A percentile compares a stretch with the other conserved stretches of the same genome.
These are phyloP conservation scores for Drosophila kanekoi DNA, from an alignment of 2,888 invertebrate genomes.

Conservation along the genomic window DNA sequence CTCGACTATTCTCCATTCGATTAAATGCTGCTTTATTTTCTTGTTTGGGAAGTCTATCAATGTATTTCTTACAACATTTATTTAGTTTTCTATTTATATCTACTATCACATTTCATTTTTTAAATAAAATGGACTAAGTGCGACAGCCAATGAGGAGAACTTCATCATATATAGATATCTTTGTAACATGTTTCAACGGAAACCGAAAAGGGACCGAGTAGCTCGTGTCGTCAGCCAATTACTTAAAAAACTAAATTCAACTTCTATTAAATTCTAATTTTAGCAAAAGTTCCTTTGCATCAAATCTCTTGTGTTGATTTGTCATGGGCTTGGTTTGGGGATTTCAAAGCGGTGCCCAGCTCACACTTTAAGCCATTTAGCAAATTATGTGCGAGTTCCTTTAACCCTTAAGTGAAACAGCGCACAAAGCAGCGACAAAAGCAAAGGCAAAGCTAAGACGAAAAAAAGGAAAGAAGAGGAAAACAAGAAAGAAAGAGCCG, in stretches of 20 bases:
- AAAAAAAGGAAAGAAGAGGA: background rate
- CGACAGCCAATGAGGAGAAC: too few relatives aligned
- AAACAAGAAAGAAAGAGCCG: background rate
- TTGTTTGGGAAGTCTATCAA: too few relatives aligned
- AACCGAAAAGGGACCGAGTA: background rate
- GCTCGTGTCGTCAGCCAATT: slow-evolving; percentile 3
- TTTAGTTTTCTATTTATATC: too few relatives aligned
- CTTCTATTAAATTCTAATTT: slow-evolving; percentile 31
- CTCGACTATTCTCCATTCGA: too few relatives aligned
- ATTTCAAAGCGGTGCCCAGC: slow-evolving; percentile 17
- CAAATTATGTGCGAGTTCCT: slow-evolving; percentile 70
- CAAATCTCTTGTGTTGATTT: slow-evolving; percentile 40
- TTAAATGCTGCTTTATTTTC: too few relatives aligned
- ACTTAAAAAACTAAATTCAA: slow-evolving; percentile 2
- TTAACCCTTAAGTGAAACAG: slow-evolving; percentile 65
- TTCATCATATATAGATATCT: too few relatives aligned
- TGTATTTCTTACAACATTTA: too few relatives aligned
- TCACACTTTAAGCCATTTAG: slow-evolving; percentile 72
- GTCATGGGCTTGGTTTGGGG: slow-evolving; percentile 13
- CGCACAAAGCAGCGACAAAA: slow-evolving; percentile 29
- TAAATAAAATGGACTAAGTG: too few relatives aligned
- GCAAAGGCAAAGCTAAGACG: slow-evolving; percentile 19
- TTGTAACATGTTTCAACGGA: background rate
- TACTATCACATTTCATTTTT: too few relatives aligned
- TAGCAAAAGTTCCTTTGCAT: slow-evolving; percentile 11